phyloP scores from a whole-genome alignment of 1,140 invertebrate genomes.

The Drosophila pachea region DNA sequence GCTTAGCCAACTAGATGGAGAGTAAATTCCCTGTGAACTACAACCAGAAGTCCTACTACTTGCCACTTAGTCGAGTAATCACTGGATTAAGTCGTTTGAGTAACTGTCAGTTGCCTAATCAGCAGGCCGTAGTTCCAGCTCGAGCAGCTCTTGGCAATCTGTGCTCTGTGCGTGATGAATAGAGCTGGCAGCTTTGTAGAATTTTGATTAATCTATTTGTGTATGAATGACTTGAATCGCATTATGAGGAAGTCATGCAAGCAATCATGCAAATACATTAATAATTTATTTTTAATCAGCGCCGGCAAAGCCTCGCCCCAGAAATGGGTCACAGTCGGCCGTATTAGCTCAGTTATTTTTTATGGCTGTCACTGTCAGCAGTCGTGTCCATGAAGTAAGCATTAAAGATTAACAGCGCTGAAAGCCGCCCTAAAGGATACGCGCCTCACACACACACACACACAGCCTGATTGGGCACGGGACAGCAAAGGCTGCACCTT shows the following conservation, averaged over 20 bases:
- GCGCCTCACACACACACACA: neutral
- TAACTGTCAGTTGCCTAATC: too few species aligned
- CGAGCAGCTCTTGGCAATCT: neutral
- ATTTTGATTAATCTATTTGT: neutral
- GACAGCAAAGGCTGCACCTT: constrained; percentile 44
- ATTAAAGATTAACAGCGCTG: constrained; percentile 64
- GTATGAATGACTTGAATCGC: constrained; percentile 16
- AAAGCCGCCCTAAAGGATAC: constrained; percentile 8
- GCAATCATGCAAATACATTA: constrained; percentile 42
- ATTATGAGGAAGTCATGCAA: constrained; percentile 49
- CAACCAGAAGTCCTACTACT: too few species aligned
- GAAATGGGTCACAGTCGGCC: constrained; percentile 7
- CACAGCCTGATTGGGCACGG: constrained; percentile 8
- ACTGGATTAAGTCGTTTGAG: too few species aligned
- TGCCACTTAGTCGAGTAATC: too few species aligned
- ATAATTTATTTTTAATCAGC: constrained; percentile 72
- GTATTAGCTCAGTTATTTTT: constrained; percentile 42
- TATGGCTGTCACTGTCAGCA: constrained; percentile 62
- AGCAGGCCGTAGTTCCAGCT: too few species aligned
- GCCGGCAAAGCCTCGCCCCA: constrained; percentile 16
- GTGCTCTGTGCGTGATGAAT: neutral
- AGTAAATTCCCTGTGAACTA: too few species aligned
- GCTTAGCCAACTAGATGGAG: too few species aligned
- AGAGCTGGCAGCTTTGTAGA: neutral
- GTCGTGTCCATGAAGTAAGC: constrained; percentile 31